Evolutionary conservation across 2,113 vertebrate species (phyloP), one percentile per base, ranked within the genome.

Genomic region (Desmodus rotundus): DNA sequence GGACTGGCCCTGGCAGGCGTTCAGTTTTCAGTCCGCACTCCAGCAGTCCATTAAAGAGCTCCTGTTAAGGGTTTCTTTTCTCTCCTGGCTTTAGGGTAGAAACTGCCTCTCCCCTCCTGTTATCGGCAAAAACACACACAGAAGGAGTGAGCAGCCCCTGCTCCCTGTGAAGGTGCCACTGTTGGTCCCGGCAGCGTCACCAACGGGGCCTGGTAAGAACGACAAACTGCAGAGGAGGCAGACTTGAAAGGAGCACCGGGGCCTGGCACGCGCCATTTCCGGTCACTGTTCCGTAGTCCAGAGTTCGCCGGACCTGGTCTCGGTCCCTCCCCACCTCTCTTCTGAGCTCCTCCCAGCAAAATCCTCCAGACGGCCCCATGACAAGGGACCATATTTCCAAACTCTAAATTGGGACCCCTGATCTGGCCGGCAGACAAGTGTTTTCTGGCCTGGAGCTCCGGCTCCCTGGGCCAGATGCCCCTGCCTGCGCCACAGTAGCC

Each of bases 161-260:
- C 80, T 33, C 38, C 5, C 45, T 77, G 41, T 45, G 22, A 58
- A 45, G 72, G 68, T 10, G 3, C 2, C 5, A 3, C 83, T 26
- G n/a, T 20, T 2, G 33, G 74, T 47, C 33, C 84, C 47, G 47
- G 33, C 31, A 33, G 22, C 45, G n/a, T 50, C 6, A 28, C 19
- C 31, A 0, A 7, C 3, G 3, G 20, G 38, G 28, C n/a, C 67
- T 56, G 85, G 72, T 4, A 13, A 56, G 43, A 50, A 15, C 0
- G 20, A 28, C 68, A 31, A 22, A 41, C 28, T 2, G 9, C 1
- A 52, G 7, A 38, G 36, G 28, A 41, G n/a, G 16, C 19, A 22
- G 36, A 7, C 12, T 14, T 0, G 0, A 12, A 16, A 22, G 7
- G 38, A 28, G 15, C 7, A n/a, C n/a, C n/a, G 1, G 31, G 6